These are phyloP conservation scores for Hydractinia symbiolongicarpus DNA, from an alignment of 30 jellyfish, hydroid and myxozoan genomes.

Conservation along the genomic window DNA sequence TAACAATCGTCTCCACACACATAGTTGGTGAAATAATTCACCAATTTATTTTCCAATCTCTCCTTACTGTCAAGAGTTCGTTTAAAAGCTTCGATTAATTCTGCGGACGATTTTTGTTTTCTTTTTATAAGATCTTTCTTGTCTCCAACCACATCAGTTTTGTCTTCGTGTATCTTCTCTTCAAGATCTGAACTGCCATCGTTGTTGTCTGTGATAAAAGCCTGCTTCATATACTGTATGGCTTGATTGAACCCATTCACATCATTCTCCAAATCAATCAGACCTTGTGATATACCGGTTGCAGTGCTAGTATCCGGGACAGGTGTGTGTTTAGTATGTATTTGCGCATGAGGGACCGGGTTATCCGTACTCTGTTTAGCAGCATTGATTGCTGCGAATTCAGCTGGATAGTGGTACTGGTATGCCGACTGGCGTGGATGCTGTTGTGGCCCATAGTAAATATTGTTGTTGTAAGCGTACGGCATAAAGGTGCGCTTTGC, in stretches of 20 bases:
- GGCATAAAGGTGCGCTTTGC: constrained; percentile 12
- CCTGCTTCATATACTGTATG: constrained; percentile 28
- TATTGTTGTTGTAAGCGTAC: not conserved
- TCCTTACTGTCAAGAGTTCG: constrained; percentile 31
- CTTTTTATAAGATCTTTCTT: constrained; percentile 25
- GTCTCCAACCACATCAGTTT: constrained; percentile 11
- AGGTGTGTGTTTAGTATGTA: not conserved
- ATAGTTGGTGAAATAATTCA: constrained; percentile 39
- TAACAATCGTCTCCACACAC: constrained; percentile 55
- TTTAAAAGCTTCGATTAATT: constrained; percentile 21
- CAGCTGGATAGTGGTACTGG: constrained; percentile 23
- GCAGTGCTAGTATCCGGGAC: constrained; percentile 26
- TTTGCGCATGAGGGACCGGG: not conserved
- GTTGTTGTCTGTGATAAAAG: constrained; percentile 19
- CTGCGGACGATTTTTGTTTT: constrained; percentile 15
- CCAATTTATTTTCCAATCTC: constrained; percentile 32
- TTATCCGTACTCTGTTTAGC: not conserved
- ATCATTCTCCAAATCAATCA: constrained; percentile 35
- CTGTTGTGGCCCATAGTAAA: not conserved
- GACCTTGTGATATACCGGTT: constrained; percentile 28
- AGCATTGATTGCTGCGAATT: constrained; percentile 12
- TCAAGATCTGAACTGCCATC: constrained; percentile 22
- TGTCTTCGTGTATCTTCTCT: constrained; percentile 18
- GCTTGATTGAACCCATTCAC: constrained; percentile 40
- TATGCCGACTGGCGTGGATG: not conserved